Evolutionary conservation across 2,797 vertebrate genomes (phyloP), one percentile per base, ranked within the genome.

Genomic region (Thripadectes ignobilis): DNA sequence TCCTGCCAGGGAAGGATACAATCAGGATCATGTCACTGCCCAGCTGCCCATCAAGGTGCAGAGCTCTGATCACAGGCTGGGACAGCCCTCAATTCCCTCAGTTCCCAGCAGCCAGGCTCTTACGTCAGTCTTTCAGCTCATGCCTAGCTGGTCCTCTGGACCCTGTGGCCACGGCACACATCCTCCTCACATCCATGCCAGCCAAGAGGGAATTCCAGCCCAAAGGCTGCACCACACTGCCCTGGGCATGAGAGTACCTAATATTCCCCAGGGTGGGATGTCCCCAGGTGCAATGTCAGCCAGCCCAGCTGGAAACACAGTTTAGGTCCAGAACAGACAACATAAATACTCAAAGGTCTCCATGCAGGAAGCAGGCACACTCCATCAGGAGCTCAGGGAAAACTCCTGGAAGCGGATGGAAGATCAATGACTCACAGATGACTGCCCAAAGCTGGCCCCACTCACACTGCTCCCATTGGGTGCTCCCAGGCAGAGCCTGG

Each of bases 1-100:
- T 68, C 14, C 65, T 23, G 74, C 57, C 74, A 59, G 38, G 4
- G 3, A 62, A 26, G 59, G 71, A 36, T 5, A 54, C 9, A 2
- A 1, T 2, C 38, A 63, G 45, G n/a, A 16, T 1, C 14, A 6
- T 0, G 29, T 57, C 5, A 23, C 17, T 12, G 26, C 13, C 0
- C 2, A 77, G 51, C 38, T 14, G 55, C 43, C 29, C 2, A 0
- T 4, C 27, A 14, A 27, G 57, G 5, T 12, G 10, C 7, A 3
- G 2, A 41, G 85, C 32, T 52, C 30, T 8, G 51, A 10, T 9
- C 78, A 19, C 9, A n/a, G 18, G 26, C 49, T 43, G 32, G 32
- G 26, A 30, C 76, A 68, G 72, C 26, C 78, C 84, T 20, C 5
- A 10, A 3, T 34, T 2, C 17, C 59, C 48, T 19, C 39, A 16